Percentiles rank a stretch among this genome's conserved stretches.
phyloP scores from a whole-genome alignment of 35 echinoderm and acorn worm genomes.

The Holothuria glaberrima region DNA sequence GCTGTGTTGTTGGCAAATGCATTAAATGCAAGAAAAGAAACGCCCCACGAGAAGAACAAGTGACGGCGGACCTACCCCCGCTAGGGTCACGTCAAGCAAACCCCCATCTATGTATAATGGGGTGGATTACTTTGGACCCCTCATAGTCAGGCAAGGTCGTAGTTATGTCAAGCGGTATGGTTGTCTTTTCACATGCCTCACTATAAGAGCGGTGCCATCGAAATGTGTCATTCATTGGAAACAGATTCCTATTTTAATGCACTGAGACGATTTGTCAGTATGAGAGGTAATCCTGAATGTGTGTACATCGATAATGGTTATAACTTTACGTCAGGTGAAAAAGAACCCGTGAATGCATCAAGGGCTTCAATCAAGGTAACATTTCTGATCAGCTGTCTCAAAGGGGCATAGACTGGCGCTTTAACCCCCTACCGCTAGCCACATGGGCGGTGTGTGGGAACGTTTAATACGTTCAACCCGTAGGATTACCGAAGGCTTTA shows the following conservation, averaged over 20 bases:
- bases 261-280: conserved; percentile 35
- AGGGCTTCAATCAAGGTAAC: conserved; percentile 16
- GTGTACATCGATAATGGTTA: conserved; percentile 54
- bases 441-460: conserved; percentile 15
- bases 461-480: background rate
- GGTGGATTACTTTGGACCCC: conserved; percentile 80
- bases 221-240: conserved; percentile 65
- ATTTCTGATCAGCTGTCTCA: background rate
- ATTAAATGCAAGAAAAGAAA: conserved; percentile 56
- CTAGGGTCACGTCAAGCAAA: conserved; percentile 35
- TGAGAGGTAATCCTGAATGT: conserved; percentile 37
- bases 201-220: conserved; percentile 62
- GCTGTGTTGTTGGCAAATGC: conserved; percentile 67
- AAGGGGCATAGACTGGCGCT: conserved; percentile 45
- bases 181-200: conserved; percentile 74
- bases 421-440: conserved; percentile 1
- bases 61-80: conserved; percentile 66
- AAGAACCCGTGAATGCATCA: conserved; percentile 31
- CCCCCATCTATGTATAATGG: conserved; percentile 53
- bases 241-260: conserved; percentile 74
- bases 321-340: conserved; percentile 54
- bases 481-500: background rate
- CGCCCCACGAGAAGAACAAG: conserved; percentile 50
- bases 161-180: conserved; percentile 63
- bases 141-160: conserved; percentile 58